Evolutionary conservation across 2,113 vertebrate species (phyloP), one percentile per base, ranked within the genome.

Genomic region (Thoracochromis brauschi): DNA sequence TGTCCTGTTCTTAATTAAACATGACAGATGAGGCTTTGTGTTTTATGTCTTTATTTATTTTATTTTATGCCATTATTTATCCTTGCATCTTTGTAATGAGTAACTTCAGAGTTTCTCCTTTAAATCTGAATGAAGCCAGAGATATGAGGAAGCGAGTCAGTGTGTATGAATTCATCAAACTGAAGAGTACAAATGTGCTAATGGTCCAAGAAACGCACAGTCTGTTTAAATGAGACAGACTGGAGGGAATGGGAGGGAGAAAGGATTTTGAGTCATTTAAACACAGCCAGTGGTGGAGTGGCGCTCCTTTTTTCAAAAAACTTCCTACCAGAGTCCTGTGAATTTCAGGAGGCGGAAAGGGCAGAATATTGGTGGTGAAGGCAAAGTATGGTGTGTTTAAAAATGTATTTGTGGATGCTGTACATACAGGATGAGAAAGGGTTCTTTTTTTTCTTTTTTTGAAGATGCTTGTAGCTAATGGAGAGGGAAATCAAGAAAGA

Each of bases 251-350:
- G 26, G 5, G 2, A 60, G 26, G 0, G 14, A 60, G 8, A 60
- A 60, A 0, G 0, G 57, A 7, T 60, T 60, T 33, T 63, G 29
- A 63, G 16, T 63, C 0, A 60, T 60, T 60, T 60, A 31, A 60
- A 60, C 14, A 17, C 26, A 4, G 26, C 14, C 57, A 31, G 57
- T 60, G 57, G 26, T 60, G 26, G 0, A 0, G 57, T 60, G 57
- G 57, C 0, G 1, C 57, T 60, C 57, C 57, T 6, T 60, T 60
- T 31, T 60, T 17, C 3, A 17, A 31, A 31, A 60, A 31, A 26
- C 3, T 0, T 60, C 0, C 57, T 0, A 60, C 57, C 57, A 60
- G 57, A 60, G 26, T 31, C 57, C 57, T 31, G 0, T 60, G 57
- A 60, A 60, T 60, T 31, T 6, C 29, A 60, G 29, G 57, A 60